Evolutionary conservation across 1,140 invertebrate genomes (phyloP), one percentile per base, ranked within the genome.

Genomic region (Yoshiicerus persimilis): DNA sequence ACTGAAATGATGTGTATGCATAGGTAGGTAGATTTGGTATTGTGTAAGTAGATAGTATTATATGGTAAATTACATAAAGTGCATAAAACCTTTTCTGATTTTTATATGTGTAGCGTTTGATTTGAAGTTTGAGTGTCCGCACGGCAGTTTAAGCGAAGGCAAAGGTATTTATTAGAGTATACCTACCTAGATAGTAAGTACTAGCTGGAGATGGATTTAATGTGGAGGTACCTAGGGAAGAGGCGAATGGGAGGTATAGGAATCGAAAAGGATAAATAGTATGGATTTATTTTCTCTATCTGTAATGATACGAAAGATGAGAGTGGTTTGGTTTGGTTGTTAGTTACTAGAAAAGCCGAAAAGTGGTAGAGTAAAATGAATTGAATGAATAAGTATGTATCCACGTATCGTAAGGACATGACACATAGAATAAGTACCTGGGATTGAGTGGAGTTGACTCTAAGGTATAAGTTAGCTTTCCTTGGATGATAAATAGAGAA

Each of bases 401-500:
- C 13, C 16, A 25, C 30, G 11, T 10, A 30, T 25, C 30, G 27
- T 32, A 56, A 56, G 47, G 47, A 80, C 30, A 80, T 80, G 75
- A 80, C 75, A 80, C 75, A 80, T 80, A 34, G 20, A 80, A n/a
- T 16, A 16, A n/a, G 75, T 80, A 80, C 75, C 75, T 80, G 75
- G 41, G 75, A 80, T 80, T 80, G 34, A 80, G 32, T 80, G 4
- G 75, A 80, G 32, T 75, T 32, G 66, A 32, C 66, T 80, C 32
- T 16, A 38, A 70, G n/a, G n/a, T n/a, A n/a, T n/a, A n/a, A 66
- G n/a, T 66, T 66, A 66, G 25, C 75, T 80, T 80, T 80, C 75
- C 32, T 80, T 80, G 20, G 75, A 80, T 80, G 75, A 80, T 80
- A 80, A 80, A 80, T 80, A 80, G 75, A 36, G 32, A 36, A 38